phyloP scores from a whole-genome alignment of 2,797 vertebrate species.

The Psittacula derbiana region DNA sequence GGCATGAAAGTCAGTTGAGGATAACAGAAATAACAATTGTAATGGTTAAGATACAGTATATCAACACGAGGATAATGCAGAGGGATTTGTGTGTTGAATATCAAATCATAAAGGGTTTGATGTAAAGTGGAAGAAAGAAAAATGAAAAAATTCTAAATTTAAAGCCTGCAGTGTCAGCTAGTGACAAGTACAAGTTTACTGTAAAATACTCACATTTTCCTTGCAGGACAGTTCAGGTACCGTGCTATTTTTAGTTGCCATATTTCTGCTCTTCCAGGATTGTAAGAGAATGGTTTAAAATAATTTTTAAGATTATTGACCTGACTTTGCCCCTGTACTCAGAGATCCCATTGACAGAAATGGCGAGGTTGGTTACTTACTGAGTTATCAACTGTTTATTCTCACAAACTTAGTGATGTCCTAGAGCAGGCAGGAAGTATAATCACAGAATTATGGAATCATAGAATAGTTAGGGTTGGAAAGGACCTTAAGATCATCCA shows the following conservation, averaged over 20 bases:
- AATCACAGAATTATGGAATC: too few species aligned
- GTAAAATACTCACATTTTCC: background rate
- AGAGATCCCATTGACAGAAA: background rate
- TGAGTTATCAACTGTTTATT: background rate
- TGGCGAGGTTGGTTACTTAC: background rate
- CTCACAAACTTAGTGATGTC: background rate
- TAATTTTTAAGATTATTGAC: background rate
- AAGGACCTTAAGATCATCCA: too few species aligned
- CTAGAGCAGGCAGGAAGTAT: background rate
- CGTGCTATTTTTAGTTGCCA: background rate
- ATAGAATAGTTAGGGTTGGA: too few species aligned
- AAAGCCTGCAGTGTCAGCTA: background rate
- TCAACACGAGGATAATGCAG: background rate
- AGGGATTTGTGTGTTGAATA: background rate
- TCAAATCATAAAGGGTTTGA: background rate
- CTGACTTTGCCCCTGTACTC: background rate
- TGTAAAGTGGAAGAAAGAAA: background rate
- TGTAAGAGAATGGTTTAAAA: background rate
- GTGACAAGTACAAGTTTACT: background rate
- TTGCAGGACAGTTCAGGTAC: background rate
- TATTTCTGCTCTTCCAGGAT: background rate
- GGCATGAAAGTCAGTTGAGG: constrained; percentile 9
- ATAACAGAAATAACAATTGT: background rate
- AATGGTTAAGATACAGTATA: background rate
- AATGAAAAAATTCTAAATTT: background rate